These are phyloP conservation scores for Embiotoca jacksoni DNA, from an alignment of 2,113 vertebrate species.

Conservation along the genomic window DNA sequence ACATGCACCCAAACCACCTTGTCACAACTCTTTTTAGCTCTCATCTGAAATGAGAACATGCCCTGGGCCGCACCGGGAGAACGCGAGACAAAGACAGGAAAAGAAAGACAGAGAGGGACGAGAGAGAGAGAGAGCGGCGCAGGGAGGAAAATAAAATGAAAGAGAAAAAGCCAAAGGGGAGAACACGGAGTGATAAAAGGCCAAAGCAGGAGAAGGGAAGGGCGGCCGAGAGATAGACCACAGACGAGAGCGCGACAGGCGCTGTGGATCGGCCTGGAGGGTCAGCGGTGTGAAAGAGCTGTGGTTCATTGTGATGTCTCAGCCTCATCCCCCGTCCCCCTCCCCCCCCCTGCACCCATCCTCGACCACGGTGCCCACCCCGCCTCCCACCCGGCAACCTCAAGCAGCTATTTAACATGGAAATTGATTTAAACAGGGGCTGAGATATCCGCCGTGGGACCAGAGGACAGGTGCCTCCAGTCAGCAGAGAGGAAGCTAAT, in stretches of 20 bases:
- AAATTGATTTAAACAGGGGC: constrained; percentile 84
- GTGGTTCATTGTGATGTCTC: constrained; percentile 66
- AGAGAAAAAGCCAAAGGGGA: constrained; percentile 72
- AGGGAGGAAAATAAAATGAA: constrained; percentile 58
- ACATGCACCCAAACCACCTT: constrained; percentile 57
- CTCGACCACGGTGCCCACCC: constrained; percentile 8
- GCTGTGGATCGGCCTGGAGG: constrained; percentile 68
- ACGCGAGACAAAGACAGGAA: constrained; percentile 64
- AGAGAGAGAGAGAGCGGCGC: constrained; percentile 18
- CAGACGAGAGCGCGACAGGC: constrained; percentile 43
- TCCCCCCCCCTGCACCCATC: neutral
- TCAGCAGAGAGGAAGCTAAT: constrained; percentile 80
- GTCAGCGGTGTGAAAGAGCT: constrained; percentile 68
- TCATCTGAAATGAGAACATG: constrained; percentile 79
- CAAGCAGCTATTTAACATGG: constrained; percentile 81
- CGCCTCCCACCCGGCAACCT: constrained; percentile 49
- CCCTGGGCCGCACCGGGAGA: constrained; percentile 72
- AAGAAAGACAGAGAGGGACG: constrained; percentile 1
- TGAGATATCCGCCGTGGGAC: constrained; percentile 76
- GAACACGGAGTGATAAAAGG: constrained; percentile 72
- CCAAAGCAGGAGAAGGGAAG: constrained; percentile 39
- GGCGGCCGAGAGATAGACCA: neutral
- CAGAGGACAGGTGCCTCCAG: constrained; percentile 78
- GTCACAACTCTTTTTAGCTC: constrained; percentile 74
- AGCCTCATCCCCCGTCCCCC: constrained; percentile 36